A percentile compares a stretch with the other conserved stretches of the same genome.
Conservation (phyloP, 2,797 vertebrate genomes). For the Sebastes steindachneri region DNA sequence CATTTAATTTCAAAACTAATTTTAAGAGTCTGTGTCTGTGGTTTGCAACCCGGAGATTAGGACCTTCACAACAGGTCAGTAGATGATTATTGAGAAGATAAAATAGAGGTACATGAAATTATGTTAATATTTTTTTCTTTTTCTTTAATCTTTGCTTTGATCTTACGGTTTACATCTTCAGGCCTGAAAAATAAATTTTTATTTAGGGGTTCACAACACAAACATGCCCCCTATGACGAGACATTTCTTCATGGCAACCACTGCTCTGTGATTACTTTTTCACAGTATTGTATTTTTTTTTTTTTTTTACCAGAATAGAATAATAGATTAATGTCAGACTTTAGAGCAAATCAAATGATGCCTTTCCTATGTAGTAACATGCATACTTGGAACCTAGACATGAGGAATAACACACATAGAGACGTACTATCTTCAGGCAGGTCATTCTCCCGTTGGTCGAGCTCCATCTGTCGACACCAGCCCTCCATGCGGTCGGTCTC, state of each 20-base stretch:
- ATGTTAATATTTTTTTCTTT: neutral
- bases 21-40: neutral
- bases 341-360: neutral
- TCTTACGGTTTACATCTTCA: neutral
- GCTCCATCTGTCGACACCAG: conserved; percentile 98
- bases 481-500: conserved; percentile 98
- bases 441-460: conserved; percentile 91
- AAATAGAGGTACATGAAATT: neutral
- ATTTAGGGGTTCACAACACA: neutral
- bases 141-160: neutral
- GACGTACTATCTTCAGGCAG: conserved; percentile 93
- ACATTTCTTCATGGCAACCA: neutral
- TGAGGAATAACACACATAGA: conserved; percentile 10
- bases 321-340: neutral
- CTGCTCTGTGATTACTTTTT: neutral
- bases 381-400: neutral
- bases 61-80: neutral
- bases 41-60: no score
- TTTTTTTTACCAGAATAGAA: neutral
- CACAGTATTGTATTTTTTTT: neutral
- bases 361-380: neutral
- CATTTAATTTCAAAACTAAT: neutral
- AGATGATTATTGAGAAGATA: neutral
- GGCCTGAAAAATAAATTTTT: neutral
- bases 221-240: neutral